phyloP scores from a whole-genome alignment of 1,140 invertebrate genomes.

The Coptotermes formosanus region DNA sequence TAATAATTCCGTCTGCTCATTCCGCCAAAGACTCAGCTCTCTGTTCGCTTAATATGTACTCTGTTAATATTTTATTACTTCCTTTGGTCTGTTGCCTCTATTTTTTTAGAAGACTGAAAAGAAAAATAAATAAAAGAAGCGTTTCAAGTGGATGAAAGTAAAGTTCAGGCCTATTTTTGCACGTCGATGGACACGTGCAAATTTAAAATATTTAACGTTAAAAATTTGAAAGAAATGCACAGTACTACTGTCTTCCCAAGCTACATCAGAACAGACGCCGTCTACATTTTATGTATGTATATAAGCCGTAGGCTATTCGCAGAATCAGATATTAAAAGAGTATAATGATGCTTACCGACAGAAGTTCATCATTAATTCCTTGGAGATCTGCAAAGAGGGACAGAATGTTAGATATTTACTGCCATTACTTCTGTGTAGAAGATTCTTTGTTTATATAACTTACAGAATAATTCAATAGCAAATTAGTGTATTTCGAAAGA shows the following conservation, averaged over 20 bases:
- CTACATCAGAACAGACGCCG: not conserved
- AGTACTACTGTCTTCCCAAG: not conserved
- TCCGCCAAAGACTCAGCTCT: not conserved
- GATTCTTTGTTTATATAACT: not conserved
- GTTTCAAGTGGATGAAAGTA: not conserved
- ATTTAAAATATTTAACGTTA: not conserved
- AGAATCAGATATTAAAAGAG: not conserved
- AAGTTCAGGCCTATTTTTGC: conserved; percentile 4
- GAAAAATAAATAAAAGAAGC: not conserved
- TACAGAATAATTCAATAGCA: not conserved
- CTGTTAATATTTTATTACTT: not conserved
- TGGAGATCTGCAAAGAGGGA: not conserved
- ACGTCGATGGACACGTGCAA: not conserved
- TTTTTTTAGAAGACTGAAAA: not conserved
- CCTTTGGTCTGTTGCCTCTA: not conserved
- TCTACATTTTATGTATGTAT: not conserved
- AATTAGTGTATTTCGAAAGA: not conserved
- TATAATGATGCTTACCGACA: not conserved
- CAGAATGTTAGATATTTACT: not conserved
- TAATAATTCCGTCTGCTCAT: not conserved
- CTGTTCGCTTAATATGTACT: conserved; percentile 2
- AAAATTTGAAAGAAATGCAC: not conserved
- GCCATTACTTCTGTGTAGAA: not conserved
- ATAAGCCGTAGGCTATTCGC: not conserved
- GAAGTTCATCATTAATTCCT: not conserved